phyloP scores from a whole-genome alignment of 2,888 invertebrate species.

The Brassicogethes aeneus region DNA sequence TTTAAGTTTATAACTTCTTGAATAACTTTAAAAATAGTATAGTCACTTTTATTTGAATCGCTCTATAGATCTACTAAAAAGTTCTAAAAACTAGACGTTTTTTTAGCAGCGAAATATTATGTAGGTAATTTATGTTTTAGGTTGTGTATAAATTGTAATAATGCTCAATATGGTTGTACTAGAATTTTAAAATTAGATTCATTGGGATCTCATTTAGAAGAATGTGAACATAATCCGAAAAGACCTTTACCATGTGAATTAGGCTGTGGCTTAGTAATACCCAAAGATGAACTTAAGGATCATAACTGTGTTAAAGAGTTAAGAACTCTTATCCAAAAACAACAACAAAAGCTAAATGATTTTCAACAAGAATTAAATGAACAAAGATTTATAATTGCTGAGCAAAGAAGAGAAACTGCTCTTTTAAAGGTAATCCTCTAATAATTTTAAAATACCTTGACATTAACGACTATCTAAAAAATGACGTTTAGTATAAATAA shows the following conservation, averaged over 20 bases:
- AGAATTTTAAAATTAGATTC: conserved; percentile 79
- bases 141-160: conserved; percentile 85
- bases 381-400: conserved; percentile 78
- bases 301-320: conserved; percentile 92
- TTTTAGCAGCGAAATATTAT: neutral
- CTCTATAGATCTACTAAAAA: too few relatives aligned
- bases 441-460: too few relatives aligned
- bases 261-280: conserved; percentile 89
- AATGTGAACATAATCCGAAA: conserved; percentile 92
- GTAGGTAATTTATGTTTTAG: conserved; percentile 41
- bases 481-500: too few relatives aligned
- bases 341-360: conserved; percentile 78
- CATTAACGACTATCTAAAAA: neutral
- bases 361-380: conserved; percentile 82
- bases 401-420: conserved; percentile 82
- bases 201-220: conserved; percentile 74
- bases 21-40: too few relatives aligned
- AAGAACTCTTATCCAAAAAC: conserved; percentile 71
- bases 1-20: too few relatives aligned
- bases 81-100: too few relatives aligned
- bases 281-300: conserved; percentile 89
- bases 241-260: conserved; percentile 87
- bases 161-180: conserved; percentile 78
- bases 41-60: too few relatives aligned
- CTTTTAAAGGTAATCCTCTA: conserved; percentile 60